phyloP scores from a whole-genome alignment of 2,888 invertebrate genomes.

The Ennomos quercinarius region DNA sequence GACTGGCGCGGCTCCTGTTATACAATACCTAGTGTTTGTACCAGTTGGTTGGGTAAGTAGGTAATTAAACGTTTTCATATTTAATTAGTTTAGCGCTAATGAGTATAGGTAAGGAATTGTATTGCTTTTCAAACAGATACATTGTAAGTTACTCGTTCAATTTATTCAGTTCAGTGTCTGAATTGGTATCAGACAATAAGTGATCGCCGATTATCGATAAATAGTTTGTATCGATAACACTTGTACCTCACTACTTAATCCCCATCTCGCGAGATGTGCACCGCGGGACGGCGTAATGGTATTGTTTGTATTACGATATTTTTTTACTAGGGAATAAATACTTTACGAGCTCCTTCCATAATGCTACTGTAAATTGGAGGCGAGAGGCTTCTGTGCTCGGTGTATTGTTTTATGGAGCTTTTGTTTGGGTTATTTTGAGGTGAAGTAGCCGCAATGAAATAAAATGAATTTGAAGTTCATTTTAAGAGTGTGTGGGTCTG shows the following conservation, averaged over 20 bases:
- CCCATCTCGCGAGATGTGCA: constrained; percentile 53
- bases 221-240: constrained; percentile 29
- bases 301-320: constrained; percentile 59
- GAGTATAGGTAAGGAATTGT: too few species aligned
- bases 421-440: constrained; percentile 11
- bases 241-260: constrained; percentile 43
- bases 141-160: too few species aligned
- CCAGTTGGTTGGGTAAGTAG: too few species aligned
- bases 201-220: constrained; percentile 10
- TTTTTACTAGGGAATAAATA: constrained; percentile 62
- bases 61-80: too few species aligned
- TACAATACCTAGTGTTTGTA: too few species aligned
- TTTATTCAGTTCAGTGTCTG: too few species aligned
- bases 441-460: constrained; percentile 11
- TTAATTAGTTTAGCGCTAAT: too few species aligned
- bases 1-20: too few species aligned
- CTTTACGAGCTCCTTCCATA: constrained; percentile 55
- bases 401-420: constrained; percentile 32
- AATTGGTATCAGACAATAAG: too few species aligned
- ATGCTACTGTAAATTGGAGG: constrained; percentile 40
- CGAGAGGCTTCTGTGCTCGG: constrained; percentile 32
- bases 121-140: too few species aligned
- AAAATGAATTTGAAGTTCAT: constrained; percentile 6
- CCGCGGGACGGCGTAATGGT: constrained; percentile 49
- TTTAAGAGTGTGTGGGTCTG: background rate